Conservation (phyloP, 2,888 invertebrate genomes). For the Hyles lineata region DNA sequence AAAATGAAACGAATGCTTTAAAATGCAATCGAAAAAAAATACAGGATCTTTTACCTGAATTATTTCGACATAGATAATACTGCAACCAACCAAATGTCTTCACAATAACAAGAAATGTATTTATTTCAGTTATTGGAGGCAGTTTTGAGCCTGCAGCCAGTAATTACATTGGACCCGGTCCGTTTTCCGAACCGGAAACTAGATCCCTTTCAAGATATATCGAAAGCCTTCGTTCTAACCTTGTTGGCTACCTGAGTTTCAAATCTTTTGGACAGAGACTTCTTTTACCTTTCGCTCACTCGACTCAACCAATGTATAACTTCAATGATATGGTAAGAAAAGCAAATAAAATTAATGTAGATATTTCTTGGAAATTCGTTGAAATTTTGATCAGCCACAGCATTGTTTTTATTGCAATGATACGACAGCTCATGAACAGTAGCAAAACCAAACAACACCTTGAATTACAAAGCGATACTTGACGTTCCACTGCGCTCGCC, state of each 20-base stretch:
- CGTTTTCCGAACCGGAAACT: constrained; percentile 86
- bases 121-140: constrained; percentile 73
- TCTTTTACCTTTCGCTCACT: constrained; percentile 85
- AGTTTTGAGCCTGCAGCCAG: constrained; percentile 67
- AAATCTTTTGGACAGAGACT: constrained; percentile 87
- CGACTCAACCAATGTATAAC: constrained; percentile 70
- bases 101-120: constrained; percentile 15
- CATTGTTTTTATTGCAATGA: no score
- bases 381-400: no score
- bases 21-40: no score
- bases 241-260: constrained; percentile 85
- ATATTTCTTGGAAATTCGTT: not conserved
- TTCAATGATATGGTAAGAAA: constrained; percentile 70
- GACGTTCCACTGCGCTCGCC: no score
- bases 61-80: not conserved
- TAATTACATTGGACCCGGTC: constrained; percentile 79
- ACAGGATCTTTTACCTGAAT: no score
- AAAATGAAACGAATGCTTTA: no score
- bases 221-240: constrained; percentile 63
- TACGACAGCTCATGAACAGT: no score
- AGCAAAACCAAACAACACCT: no score
- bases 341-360: not conserved
- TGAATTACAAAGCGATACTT: no score
- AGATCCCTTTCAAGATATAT: constrained; percentile 74
- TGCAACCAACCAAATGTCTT: not conserved